Evolutionary conservation across 2,888 invertebrate species (phyloP).

Genomic region (Neoascia interrupta): DNA sequence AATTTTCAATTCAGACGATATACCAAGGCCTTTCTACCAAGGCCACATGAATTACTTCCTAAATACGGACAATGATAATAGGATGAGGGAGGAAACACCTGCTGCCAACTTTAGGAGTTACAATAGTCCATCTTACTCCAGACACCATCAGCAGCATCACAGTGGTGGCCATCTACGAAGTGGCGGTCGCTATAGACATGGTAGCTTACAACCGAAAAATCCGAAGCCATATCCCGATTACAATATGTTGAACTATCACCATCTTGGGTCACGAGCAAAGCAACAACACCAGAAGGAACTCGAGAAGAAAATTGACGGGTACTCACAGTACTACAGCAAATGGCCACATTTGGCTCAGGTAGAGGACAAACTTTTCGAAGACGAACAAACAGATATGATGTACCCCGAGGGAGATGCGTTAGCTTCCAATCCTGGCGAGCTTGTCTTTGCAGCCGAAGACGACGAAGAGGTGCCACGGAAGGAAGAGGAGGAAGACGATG

Average conservation of each 20-base stretch:
- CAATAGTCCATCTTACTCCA: not conserved
- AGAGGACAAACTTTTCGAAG: slow-evolving; percentile 74
- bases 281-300: slow-evolving; percentile 51
- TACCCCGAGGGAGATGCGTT: slow-evolving; percentile 32
- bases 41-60: slow-evolving; percentile 77
- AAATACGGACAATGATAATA: slow-evolving; percentile 70
- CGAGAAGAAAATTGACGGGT: slow-evolving; percentile 73
- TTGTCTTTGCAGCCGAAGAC: slow-evolving; percentile 72
- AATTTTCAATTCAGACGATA: slow-evolving; percentile 53
- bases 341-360: slow-evolving; percentile 78
- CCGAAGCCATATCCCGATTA: slow-evolving; percentile 34
- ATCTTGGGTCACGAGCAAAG: slow-evolving; percentile 52
- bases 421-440: slow-evolving; percentile 23
- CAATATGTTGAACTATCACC: slow-evolving; percentile 51
- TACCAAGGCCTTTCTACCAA: slow-evolving; percentile 75
- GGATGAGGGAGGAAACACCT: slow-evolving; percentile 24
- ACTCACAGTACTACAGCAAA: slow-evolving; percentile 77
- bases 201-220: slow-evolving; percentile 12
- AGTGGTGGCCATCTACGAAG: slow-evolving; percentile 48
- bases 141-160: slow-evolving; percentile 30
- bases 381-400: slow-evolving; percentile 44
- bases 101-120: not conserved
- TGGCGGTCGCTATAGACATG: slow-evolving; percentile 53
- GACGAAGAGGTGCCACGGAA: slow-evolving; percentile 74
- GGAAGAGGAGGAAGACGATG: slow-evolving; percentile 75